Conservation (phyloP, 2,113 vertebrate genomes). For the Tyrannus savana region DNA sequence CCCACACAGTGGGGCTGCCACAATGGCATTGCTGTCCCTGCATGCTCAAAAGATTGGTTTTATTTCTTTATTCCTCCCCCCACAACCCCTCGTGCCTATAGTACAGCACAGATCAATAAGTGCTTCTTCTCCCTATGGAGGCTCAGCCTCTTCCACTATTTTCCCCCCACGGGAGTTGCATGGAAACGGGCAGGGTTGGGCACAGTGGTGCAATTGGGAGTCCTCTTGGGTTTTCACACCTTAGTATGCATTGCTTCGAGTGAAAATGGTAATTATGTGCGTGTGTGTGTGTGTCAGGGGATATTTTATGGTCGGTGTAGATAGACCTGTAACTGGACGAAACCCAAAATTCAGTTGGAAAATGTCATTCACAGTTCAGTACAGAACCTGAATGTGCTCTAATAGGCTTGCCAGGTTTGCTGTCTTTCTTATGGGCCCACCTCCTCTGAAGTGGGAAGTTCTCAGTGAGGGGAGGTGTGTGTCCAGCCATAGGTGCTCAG, state of each 20-base stretch:
- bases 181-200: not conserved
- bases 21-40: conserved; percentile 76
- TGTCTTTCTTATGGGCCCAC: fast-evolving
- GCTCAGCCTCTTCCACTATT: not conserved
- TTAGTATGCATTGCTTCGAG: fast-evolving
- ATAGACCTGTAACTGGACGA: not conserved
- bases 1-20: conserved; percentile 65
- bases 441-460: not conserved
- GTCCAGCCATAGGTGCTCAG: not conserved
- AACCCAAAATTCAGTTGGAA: not conserved
- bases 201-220: not conserved
- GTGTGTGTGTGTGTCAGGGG: fast-evolving
- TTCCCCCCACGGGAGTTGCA: not conserved
- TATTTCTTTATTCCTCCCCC: not conserved
- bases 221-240: not conserved
- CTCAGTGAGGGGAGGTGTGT: not conserved
- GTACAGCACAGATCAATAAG: conserved; percentile 38
- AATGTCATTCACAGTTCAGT: not conserved
- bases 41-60: conserved; percentile 62
- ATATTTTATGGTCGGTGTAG: not conserved
- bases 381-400: not conserved
- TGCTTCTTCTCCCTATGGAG: not conserved
- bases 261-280: not conserved
- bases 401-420: not conserved
- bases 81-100: not conserved